Evolutionary conservation across 2,113 vertebrate species (phyloP).

Genomic region (Pedetes capensis): DNA sequence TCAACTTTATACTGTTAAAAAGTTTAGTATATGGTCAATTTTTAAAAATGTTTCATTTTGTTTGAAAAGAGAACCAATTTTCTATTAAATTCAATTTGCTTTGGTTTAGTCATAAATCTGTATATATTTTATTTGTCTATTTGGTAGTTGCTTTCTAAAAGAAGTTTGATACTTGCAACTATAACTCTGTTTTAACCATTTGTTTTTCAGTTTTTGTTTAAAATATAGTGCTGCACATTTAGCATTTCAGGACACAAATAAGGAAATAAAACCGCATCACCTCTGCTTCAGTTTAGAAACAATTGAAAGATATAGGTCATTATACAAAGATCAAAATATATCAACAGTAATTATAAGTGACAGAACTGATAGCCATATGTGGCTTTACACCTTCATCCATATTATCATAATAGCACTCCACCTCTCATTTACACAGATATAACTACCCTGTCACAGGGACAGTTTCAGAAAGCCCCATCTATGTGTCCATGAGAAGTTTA

Average conservation of each 20-base stretch:
- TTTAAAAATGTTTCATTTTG: neutral
- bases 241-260: neutral
- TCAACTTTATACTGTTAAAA: neutral
- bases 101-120: too few relatives aligned
- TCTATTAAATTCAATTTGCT: too few relatives aligned
- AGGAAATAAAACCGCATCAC: neutral
- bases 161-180: neutral
- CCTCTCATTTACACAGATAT: neutral
- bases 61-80: too few relatives aligned
- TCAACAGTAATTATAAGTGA: neutral
- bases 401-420: neutral
- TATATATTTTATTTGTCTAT: neutral
- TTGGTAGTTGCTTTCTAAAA: neutral
- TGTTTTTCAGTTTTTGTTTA: neutral
- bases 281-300: neutral
- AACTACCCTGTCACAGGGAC: neutral
- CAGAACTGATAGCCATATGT: neutral
- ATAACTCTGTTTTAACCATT: neutral
- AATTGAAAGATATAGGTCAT: neutral
- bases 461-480: neutral
- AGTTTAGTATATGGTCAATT: neutral
- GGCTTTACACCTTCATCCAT: neutral
- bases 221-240: neutral
- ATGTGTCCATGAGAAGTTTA: neutral
- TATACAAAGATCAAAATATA: neutral